These are phyloP conservation scores for Myotis davidii DNA, from an alignment of 2,113 vertebrate species.

Conservation along the genomic window DNA sequence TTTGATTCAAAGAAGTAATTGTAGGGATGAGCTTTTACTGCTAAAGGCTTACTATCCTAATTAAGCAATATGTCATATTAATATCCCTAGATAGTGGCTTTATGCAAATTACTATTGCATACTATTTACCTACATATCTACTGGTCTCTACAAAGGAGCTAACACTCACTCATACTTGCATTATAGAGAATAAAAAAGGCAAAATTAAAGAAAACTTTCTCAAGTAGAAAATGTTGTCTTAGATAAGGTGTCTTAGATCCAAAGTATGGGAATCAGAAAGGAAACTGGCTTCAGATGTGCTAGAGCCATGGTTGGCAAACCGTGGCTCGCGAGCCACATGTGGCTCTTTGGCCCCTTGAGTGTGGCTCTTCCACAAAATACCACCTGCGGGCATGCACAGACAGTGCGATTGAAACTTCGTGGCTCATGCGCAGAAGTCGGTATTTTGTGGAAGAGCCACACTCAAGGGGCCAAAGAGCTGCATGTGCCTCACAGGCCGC, in stretches of 20 bases:
- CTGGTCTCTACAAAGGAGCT: background rate
- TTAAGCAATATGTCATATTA: conserved; percentile 68
- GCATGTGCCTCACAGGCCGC: too few relatives aligned
- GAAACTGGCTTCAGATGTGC: background rate
- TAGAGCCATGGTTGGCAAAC: too few relatives aligned
- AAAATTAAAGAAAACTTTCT: background rate
- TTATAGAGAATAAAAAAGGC: background rate
- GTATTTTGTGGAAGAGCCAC: too few relatives aligned
- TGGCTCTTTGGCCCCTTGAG: too few relatives aligned
- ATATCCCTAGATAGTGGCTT: conserved; percentile 1
- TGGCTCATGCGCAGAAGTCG: too few relatives aligned
- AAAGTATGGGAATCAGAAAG: accelerated
- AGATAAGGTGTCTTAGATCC: background rate
- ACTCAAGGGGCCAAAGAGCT: too few relatives aligned
- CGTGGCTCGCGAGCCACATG: too few relatives aligned
- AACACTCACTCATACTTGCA: background rate
- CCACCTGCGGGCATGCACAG: too few relatives aligned
- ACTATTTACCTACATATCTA: conserved; percentile 18
- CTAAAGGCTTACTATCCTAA: conserved; percentile 58
- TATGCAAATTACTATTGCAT: conserved; percentile 19
- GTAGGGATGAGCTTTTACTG: conserved; percentile 56
- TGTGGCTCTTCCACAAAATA: too few relatives aligned
- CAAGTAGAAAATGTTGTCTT: background rate
- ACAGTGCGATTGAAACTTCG: too few relatives aligned
- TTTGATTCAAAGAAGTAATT: conserved; percentile 66